Evolutionary conservation across 2,888 invertebrate genomes (phyloP).

Genomic region (Gerris lacustris): DNA sequence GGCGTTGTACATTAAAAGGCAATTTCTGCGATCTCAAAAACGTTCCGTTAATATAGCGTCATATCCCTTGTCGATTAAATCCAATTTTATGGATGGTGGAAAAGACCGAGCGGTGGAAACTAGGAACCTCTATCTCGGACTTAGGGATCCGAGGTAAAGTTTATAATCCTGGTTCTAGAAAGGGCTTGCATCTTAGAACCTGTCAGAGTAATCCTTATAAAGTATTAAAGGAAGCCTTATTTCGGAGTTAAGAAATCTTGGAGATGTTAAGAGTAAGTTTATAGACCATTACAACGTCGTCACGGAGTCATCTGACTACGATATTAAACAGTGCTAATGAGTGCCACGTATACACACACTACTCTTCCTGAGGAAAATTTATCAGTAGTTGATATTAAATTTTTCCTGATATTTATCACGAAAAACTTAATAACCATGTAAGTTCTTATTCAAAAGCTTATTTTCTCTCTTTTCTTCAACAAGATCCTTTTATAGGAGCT

Average conservation of each 20-base stretch:
- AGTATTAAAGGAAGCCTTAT: background rate
- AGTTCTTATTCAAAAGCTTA: too few relatives aligned
- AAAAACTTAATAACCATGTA: too few relatives aligned
- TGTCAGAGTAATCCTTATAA: slow-evolving; percentile 1
- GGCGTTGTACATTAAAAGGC: too few relatives aligned
- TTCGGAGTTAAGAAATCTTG: background rate
- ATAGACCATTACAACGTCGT: background rate
- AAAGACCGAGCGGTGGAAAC: background rate
- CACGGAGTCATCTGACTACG: background rate
- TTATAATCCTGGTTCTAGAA: background rate
- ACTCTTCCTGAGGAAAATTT: too few relatives aligned
- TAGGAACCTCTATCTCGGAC: background rate
- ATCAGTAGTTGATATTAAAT: too few relatives aligned
- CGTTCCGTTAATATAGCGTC: background rate
- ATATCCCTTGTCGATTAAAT: background rate
- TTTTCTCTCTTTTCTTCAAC: too few relatives aligned
- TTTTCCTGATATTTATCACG: too few relatives aligned
- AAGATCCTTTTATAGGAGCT: too few relatives aligned
- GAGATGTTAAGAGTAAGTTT: too few relatives aligned
- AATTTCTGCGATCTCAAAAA: background rate
- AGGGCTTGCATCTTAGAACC: background rate
- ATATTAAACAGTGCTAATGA: background rate
- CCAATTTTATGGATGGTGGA: background rate
- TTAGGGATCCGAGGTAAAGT: background rate
- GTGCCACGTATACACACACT: background rate